Conservation (phyloP, 92 coral and sea anemone genomes). For the Palythoa grandiflora region DNA sequence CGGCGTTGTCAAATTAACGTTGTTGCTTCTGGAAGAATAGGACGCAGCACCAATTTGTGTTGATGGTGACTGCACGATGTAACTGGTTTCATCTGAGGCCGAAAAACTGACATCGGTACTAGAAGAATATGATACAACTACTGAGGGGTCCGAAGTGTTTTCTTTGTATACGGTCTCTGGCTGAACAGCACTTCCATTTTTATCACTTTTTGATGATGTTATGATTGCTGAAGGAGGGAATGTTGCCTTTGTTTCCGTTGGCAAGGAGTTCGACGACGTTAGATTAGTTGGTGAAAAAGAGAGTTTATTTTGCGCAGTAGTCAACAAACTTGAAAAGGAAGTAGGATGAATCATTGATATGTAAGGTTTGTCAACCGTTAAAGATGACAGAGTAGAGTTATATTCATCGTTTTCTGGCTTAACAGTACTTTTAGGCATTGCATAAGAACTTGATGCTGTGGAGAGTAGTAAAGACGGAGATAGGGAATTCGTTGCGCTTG, state of each 20-base stretch:
- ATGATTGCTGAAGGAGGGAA: background rate
- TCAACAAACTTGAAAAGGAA: background rate
- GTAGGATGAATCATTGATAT: background rate
- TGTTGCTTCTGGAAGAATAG: background rate
- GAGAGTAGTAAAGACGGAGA: background rate
- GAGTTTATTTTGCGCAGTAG: background rate
- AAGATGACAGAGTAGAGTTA: background rate
- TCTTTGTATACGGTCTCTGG: background rate
- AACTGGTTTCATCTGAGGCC: background rate
- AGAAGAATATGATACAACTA: background rate
- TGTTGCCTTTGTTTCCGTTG: background rate
- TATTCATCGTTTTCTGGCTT: background rate
- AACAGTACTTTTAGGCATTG: background rate
- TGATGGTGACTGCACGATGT: background rate
- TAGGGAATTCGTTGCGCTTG: too few relatives aligned
- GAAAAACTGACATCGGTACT: background rate
- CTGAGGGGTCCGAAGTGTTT: background rate
- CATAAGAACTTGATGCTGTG: background rate
- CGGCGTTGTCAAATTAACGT: background rate
- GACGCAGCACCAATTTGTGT: background rate
- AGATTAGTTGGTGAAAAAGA: conserved; percentile 2
- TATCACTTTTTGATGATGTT: background rate
- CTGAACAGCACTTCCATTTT: background rate
- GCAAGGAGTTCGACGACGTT: background rate
- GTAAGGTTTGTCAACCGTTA: background rate